These are phyloP conservation scores for Spodoptera litura DNA, from an alignment of 1,140 invertebrate species.

Conservation along the genomic window DNA sequence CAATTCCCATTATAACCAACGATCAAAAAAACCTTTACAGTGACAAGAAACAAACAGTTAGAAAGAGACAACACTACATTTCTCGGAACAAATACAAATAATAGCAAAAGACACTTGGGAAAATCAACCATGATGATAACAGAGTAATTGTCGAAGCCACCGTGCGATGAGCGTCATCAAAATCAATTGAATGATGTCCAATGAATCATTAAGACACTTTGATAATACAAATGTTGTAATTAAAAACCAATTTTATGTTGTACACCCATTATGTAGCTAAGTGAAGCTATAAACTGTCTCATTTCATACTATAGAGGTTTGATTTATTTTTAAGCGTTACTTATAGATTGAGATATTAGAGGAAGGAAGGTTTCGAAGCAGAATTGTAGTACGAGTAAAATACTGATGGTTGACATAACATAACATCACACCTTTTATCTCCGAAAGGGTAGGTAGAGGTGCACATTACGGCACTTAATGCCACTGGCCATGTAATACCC, in stretches of 20 bases:
- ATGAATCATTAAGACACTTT: constrained; percentile 19
- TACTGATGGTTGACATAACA: no score
- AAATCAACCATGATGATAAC: constrained; percentile 2
- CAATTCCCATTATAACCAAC: no score
- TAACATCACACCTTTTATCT: no score
- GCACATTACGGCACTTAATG: no score
- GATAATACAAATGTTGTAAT: constrained; percentile 36
- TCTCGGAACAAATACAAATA: background rate
- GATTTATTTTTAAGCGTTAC: constrained; percentile 7
- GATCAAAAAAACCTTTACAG: no score
- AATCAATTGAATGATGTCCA: constrained; percentile 10
- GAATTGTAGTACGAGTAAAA: no score
- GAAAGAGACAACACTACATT: background rate
- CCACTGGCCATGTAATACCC: no score
- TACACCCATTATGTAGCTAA: background rate
- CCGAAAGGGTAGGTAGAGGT: no score
- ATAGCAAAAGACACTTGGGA: background rate
- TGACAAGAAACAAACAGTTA: background rate
- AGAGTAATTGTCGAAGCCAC: background rate
- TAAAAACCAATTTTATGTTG: constrained; percentile 6
- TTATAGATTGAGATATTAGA: no score
- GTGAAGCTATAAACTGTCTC: background rate
- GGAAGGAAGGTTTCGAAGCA: no score
- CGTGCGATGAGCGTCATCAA: background rate
- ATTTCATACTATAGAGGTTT: background rate